Conservation (phyloP, 2,113 vertebrate species). For the Macquaria ambigua region DNA sequence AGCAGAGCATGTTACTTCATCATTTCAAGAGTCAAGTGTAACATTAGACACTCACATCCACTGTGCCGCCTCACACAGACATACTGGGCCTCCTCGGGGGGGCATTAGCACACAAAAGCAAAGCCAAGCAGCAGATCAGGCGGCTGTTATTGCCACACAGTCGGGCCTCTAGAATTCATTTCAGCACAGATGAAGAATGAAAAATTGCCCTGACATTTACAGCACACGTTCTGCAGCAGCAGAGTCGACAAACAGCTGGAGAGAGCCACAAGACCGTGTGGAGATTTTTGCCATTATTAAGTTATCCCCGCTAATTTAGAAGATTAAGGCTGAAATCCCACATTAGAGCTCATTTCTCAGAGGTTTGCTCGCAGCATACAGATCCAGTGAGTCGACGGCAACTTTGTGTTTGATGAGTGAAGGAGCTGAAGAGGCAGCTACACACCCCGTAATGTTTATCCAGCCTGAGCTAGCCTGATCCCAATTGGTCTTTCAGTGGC, state of each 20-base stretch:
- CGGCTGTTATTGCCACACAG: conserved; percentile 22
- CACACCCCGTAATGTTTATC: background rate
- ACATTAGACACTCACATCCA: conserved; percentile 32
- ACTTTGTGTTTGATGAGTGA: background rate
- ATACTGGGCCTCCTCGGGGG: conserved; percentile 25
- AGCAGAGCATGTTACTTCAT: background rate
- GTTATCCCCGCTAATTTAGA: conserved; percentile 28
- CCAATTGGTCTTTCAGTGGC: background rate
- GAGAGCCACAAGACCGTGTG: background rate
- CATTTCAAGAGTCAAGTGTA: background rate
- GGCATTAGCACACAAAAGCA: conserved; percentile 42
- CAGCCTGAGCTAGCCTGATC: background rate
- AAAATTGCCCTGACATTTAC: conserved; percentile 38
- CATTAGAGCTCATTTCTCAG: conserved; percentile 19
- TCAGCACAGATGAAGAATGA: conserved; percentile 35
- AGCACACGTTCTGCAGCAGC: background rate
- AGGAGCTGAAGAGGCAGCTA: background rate
- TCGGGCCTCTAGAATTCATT: conserved; percentile 28
- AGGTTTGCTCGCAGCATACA: conserved; percentile 6
- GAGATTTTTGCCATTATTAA: conserved; percentile 34
- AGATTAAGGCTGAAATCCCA: conserved; percentile 40
- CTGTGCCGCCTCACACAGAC: conserved; percentile 16
- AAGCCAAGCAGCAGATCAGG: conserved; percentile 27
- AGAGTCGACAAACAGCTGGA: conserved; percentile 2
- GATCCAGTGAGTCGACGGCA: background rate